These are phyloP conservation scores for Benitochromis conjunctus DNA, from an alignment of 2,113 vertebrate genomes.

Conservation along the genomic window DNA sequence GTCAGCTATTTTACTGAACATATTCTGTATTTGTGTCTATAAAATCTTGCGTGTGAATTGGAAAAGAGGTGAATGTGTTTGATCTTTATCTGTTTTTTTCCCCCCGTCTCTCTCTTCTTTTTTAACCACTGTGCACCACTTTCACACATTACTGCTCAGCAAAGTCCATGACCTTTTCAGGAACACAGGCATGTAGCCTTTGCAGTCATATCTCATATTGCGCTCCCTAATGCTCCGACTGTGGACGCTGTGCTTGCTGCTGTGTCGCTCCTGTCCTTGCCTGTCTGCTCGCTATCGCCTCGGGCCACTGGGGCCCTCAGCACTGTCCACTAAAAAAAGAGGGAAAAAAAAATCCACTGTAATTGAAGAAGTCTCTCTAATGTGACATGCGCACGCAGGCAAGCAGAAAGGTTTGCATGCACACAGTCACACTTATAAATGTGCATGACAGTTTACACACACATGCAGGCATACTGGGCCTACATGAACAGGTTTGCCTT, in stretches of 20 bases:
- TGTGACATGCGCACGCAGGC: conserved; percentile 46
- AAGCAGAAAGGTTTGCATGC: conserved; percentile 6
- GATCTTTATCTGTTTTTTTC: conserved; percentile 1
- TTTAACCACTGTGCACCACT: conserved; percentile 55
- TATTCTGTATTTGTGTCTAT: background rate
- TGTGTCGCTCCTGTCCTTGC: conserved; percentile 57
- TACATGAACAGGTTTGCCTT: conserved; percentile 4
- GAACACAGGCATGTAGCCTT: conserved; percentile 64
- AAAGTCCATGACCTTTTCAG: conserved; percentile 75
- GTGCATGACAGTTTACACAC: background rate
- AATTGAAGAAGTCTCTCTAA: conserved; percentile 76
- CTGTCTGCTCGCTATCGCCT: conserved; percentile 55
- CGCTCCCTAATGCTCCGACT: conserved; percentile 66
- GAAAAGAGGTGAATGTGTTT: background rate
- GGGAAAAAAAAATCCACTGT: conserved; percentile 42
- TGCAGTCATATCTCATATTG: conserved; percentile 77
- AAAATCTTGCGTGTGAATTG: background rate
- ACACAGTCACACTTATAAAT: background rate
- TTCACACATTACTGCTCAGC: conserved; percentile 75
- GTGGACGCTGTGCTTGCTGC: conserved; percentile 53
- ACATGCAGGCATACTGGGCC: background rate
- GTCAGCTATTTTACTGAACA: background rate
- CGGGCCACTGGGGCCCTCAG: conserved; percentile 61
- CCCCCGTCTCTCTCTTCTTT: background rate
- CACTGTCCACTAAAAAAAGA: conserved; percentile 66